A percentile compares a stretch with the other conserved stretches of the same genome.
phyloP scores from a whole-genome alignment of 2,797 vertebrate genomes.

The Bryconaethiops microstoma region DNA sequence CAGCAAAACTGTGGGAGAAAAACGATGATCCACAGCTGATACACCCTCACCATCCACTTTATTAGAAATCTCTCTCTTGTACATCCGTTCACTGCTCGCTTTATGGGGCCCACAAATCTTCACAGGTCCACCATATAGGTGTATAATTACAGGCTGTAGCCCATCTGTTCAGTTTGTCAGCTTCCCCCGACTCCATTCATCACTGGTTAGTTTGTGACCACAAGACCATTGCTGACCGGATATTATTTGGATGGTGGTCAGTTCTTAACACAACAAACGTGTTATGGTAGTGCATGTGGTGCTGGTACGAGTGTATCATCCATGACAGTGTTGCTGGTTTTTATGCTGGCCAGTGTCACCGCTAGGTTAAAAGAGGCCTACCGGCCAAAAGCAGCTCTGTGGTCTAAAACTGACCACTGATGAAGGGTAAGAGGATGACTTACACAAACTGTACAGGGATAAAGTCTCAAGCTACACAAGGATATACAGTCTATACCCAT shows the following conservation, averaged over 20 bases:
- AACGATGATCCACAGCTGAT: not conserved
- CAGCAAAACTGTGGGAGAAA: slow-evolving; percentile 5
- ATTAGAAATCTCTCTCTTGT: not conserved
- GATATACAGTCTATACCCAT: too few species aligned
- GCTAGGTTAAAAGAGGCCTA: not conserved
- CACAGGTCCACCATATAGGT: not conserved
- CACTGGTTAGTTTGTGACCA: not conserved
- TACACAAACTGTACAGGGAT: not conserved
- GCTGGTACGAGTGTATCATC: not conserved
- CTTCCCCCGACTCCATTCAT: not conserved
- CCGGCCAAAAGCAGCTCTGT: not conserved
- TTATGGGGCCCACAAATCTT: not conserved
- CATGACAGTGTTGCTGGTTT: not conserved
- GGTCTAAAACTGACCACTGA: not conserved
- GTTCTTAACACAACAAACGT: not conserved
- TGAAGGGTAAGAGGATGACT: not conserved
- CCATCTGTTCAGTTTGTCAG: not conserved
- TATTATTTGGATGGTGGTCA: not conserved
- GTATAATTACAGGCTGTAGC: not conserved
- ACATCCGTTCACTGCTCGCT: not conserved
- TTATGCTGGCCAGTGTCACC: not conserved
- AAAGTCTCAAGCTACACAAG: too few species aligned
- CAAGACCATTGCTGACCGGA: not conserved
- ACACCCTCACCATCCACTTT: not conserved
- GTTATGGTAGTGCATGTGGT: not conserved